phyloP scores from a whole-genome alignment of 1,140 invertebrate species.

The Heliconius congener region DNA sequence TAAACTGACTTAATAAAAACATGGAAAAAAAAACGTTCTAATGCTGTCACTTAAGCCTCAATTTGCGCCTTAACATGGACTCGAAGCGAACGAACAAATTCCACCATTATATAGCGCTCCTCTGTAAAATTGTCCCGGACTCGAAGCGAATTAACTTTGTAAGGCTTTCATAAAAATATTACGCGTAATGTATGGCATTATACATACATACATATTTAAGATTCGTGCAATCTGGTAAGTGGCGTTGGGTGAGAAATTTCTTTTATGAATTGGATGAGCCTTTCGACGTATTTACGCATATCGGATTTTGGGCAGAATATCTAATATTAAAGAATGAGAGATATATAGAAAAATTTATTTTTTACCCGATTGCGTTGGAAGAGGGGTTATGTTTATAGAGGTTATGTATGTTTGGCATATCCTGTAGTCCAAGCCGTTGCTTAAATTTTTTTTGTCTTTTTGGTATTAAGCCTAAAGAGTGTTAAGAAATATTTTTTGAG shows the following conservation, averaged over 20 bases:
- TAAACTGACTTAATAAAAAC: no score
- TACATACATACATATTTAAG: conserved; percentile 46
- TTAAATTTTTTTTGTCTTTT: no score
- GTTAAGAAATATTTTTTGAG: no score
- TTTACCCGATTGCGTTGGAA: not conserved
- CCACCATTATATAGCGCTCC: conserved; percentile 67
- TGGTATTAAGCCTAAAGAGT: no score
- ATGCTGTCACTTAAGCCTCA: conserved; percentile 32
- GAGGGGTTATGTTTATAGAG: no score
- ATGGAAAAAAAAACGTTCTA: conserved; percentile 7
- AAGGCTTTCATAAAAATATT: conserved; percentile 61
- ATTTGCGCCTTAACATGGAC: conserved; percentile 45
- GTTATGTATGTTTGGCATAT: no score
- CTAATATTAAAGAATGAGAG: not conserved
- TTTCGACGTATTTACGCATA: conserved; percentile 5
- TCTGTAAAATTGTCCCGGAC: conserved; percentile 59
- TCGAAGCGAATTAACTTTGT: conserved; percentile 65
- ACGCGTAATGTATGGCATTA: conserved; percentile 50
- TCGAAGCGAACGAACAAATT: conserved; percentile 59
- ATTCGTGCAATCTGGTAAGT: conserved; percentile 38
- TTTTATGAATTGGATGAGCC: conserved; percentile 19
- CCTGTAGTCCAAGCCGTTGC: no score
- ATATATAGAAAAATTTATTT: not conserved
- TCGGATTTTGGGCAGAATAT: not conserved
- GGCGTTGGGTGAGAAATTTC: conserved; percentile 24